Evolutionary conservation across 1,140 invertebrate genomes (phyloP).

Genomic region (Aporrectodea caliginosa): DNA sequence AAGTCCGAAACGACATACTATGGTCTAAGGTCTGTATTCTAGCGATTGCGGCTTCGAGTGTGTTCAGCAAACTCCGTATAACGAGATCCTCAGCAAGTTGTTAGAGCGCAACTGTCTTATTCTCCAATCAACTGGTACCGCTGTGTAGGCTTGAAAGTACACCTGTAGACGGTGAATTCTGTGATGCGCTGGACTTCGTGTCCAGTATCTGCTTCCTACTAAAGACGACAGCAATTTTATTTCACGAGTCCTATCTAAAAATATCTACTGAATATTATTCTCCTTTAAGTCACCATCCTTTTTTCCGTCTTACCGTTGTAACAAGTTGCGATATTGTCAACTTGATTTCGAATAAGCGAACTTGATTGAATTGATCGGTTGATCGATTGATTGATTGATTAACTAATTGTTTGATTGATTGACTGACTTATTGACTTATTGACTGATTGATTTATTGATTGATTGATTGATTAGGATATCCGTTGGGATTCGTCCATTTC

Average conservation of each 20-base stretch:
- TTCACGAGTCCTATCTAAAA: background rate
- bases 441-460: background rate
- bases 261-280: background rate
- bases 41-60: no score
- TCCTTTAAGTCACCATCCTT: no score
- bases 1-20: no score
- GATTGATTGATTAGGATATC: background rate
- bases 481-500: background rate
- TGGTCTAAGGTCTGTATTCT: no score
- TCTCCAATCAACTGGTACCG: no score
- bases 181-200: background rate
- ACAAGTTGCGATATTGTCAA: no score
- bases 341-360: background rate
- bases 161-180: background rate
- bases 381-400: background rate
- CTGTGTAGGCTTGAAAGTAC: no score
- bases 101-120: no score
- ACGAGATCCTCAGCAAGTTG: no score
- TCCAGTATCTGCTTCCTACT: background rate
- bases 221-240: background rate
- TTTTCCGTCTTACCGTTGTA: no score
- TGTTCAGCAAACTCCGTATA: no score
- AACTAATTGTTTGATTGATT: constrained; percentile 10
- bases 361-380: background rate
- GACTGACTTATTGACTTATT: constrained; percentile 7